phyloP scores from a whole-genome alignment of 2,888 invertebrate species.

The Nomada ferruginata region DNA sequence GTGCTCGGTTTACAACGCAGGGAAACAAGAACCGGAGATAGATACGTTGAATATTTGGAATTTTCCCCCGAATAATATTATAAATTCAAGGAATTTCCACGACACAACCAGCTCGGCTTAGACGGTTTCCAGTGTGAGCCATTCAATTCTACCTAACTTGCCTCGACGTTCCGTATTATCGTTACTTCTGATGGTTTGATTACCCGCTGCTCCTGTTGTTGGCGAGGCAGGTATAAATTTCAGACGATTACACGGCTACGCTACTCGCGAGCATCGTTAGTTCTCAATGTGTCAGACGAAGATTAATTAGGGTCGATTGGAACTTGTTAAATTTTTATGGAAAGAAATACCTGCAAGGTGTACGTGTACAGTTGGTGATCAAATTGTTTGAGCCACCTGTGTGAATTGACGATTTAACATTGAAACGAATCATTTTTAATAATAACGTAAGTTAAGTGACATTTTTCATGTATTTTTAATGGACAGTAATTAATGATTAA shows the following conservation, averaged over 20 bases:
- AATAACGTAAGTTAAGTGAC: too few species aligned
- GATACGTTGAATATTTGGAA: slow-evolving; percentile 35
- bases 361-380: too few species aligned
- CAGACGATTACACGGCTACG: background rate
- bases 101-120: slow-evolving; percentile 4
- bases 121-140: slow-evolving; percentile 22
- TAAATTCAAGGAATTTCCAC: slow-evolving; percentile 42
- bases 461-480: too few species aligned
- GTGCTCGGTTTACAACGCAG: background rate
- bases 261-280: slow-evolving; percentile 9
- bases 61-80: slow-evolving; percentile 39
- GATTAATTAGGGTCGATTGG: slow-evolving; percentile 5
- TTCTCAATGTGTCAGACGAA: background rate
- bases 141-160: slow-evolving; percentile 39
- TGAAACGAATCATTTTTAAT: too few species aligned
- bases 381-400: too few species aligned
- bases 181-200: slow-evolving; percentile 40
- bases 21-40: slow-evolving; percentile 15
- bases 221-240: slow-evolving; percentile 10
- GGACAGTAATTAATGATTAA: too few species aligned
- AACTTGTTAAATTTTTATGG: background rate
- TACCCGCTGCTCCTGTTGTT: slow-evolving; percentile 3
- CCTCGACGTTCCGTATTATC: slow-evolving; percentile 33
- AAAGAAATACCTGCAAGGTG: too few species aligned
- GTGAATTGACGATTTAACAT: too few species aligned